These are phyloP conservation scores for Ceratina calcarata DNA, from an alignment of 1,140 invertebrate genomes.

Conservation along the genomic window DNA sequence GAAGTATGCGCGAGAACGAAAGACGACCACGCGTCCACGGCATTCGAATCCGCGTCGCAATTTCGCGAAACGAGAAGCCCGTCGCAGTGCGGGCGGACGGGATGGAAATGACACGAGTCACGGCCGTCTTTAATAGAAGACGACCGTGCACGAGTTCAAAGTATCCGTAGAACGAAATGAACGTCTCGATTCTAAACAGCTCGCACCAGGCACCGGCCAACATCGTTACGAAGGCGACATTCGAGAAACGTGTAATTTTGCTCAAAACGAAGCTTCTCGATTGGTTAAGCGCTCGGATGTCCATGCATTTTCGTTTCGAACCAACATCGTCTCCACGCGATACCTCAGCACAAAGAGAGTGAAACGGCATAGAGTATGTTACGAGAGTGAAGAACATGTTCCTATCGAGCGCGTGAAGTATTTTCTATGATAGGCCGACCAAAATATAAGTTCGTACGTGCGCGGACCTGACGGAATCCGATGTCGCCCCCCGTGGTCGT, in stretches of 20 bases:
- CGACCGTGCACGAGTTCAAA: not conserved
- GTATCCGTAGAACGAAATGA: not conserved
- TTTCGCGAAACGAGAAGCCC: not conserved
- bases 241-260: slow-evolving; percentile 13
- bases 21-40: slow-evolving; percentile 9
- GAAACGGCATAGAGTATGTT: not conserved
- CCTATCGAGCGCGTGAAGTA: slow-evolving; percentile 19
- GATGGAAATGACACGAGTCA: not conserved
- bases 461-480: not conserved
- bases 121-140: too few relatives aligned
- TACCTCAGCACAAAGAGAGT: not conserved
- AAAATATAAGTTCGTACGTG: not conserved
- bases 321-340: not conserved
- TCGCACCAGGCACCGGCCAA: not conserved
- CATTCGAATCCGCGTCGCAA: not conserved
- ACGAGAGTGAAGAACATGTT: slow-evolving; percentile 16
- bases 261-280: slow-evolving; percentile 32
- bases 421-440: slow-evolving; percentile 10
- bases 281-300: not conserved
- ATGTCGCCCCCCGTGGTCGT: not conserved
- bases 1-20: not conserved
- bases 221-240: not conserved
- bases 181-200: not conserved
- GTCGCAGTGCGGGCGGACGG: not conserved
- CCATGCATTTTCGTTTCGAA: slow-evolving; percentile 21